Evolutionary conservation across 1,140 invertebrate species (phyloP).

Genomic region (Hycleus cichorii): DNA sequence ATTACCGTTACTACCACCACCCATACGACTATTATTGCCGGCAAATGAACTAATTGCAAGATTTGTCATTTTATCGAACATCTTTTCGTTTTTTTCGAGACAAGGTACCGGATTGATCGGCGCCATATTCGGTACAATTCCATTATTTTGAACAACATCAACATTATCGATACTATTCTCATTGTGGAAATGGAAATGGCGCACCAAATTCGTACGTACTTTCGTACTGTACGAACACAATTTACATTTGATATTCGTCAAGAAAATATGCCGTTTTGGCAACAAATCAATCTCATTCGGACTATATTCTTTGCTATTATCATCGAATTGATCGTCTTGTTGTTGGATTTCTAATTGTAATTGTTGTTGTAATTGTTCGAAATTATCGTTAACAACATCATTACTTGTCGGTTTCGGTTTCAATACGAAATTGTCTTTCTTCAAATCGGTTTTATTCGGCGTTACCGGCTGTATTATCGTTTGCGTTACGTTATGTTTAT

Average conservation of each 20-base stretch:
- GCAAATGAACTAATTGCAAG: slow-evolving; percentile 60
- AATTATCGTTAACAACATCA: background rate
- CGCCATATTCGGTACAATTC: slow-evolving; percentile 45
- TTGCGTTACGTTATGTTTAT: slow-evolving; percentile 44
- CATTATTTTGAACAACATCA: too few relatives aligned
- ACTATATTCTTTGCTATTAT: slow-evolving; percentile 42
- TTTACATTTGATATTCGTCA: slow-evolving; percentile 54
- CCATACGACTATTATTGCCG: slow-evolving; percentile 35
- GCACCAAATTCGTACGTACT: slow-evolving; percentile 63
- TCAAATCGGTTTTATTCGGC: slow-evolving; percentile 45
- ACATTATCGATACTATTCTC: slow-evolving; percentile 46
- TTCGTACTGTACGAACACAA: slow-evolving; percentile 63
- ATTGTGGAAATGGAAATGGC: slow-evolving; percentile 62
- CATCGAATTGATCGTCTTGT: slow-evolving; percentile 12
- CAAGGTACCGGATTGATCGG: slow-evolving; percentile 74
- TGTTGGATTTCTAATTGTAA: slow-evolving; percentile 19
- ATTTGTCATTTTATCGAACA: slow-evolving; percentile 81
- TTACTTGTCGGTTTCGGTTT: slow-evolving; percentile 35
- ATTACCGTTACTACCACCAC: slow-evolving; percentile 15
- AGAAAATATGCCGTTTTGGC: slow-evolving; percentile 58
- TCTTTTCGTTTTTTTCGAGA: slow-evolving; percentile 65
- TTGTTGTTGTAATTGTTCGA: too few relatives aligned
- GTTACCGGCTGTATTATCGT: slow-evolving; percentile 45
- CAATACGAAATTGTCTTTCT: slow-evolving; percentile 48
- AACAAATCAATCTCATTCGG: slow-evolving; percentile 56